Base-by-base conservation (phyloP, 2,888 invertebrate genomes). In the Gortyna flavago region DNA sequence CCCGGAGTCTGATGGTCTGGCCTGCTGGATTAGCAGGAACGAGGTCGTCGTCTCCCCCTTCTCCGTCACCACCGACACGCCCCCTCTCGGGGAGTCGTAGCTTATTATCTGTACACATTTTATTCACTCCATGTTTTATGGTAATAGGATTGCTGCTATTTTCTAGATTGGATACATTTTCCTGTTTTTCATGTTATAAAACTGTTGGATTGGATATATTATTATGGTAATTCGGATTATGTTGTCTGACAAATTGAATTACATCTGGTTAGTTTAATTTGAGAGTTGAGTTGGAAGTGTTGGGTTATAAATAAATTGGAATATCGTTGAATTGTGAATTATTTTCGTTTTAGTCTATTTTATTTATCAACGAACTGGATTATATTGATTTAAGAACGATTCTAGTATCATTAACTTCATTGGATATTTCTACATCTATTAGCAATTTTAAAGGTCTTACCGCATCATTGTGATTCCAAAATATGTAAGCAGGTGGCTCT, bases 391-490 rank as follows among this genome's bases (percentile, higher is more conserved):
- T 41, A 2, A 16, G 8, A 35, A 16, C 3, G 8, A 54, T 51
- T 77, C 0, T 29, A 25, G 9, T 51, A 16, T 25, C 1, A 7
- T 35, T 32, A 11, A n/a, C 2, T 51, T 35, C 0, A 65, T 25
- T 32, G 38, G 2, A 0, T 38, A 32, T 44, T 29, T 11, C 1
- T 18, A 32, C 13, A 48, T 6, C 0, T 38, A 11, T 79, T 59
- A 41, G 11, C 0, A 38, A n/a, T 1, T 62, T 13, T n/a, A 11
- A 44, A 38, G 32, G 18, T 38, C 98, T 98, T 97, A 99, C 99
- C 95, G 98, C 98, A 94, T 98, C 98, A 96, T 99, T 99, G 96
- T 99, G 99, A 97, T 99, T 99, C 99, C 99, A 99, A 95, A 98
- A 99, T 94, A 99, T 99, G 95, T 98, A 99, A 77, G 98, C 99